Conservation (phyloP, 2,113 vertebrate species). For the Jaculus jaculus region DNA sequence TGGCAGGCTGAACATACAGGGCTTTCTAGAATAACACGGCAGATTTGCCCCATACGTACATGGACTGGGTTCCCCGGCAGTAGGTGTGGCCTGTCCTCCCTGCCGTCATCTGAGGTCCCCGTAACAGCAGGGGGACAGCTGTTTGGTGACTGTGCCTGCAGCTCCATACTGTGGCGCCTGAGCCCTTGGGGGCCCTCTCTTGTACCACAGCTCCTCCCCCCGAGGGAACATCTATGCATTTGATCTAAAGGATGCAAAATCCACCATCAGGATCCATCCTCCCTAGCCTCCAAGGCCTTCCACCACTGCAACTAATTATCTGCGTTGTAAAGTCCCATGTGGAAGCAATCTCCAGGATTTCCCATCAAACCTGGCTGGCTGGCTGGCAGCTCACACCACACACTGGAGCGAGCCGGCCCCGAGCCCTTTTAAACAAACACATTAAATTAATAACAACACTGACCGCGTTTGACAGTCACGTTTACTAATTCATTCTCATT, state of each 20-base stretch:
- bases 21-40: not conserved
- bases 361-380: slow-evolving; percentile 46
- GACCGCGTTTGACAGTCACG: slow-evolving; percentile 60
- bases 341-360: slow-evolving; percentile 62
- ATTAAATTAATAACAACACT: slow-evolving; percentile 75
- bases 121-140: not conserved
- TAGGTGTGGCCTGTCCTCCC: not conserved
- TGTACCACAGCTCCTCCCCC: not conserved
- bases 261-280: slow-evolving; percentile 17
- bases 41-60: not conserved
- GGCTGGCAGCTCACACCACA: slow-evolving; percentile 17
- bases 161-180: not conserved
- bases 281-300: slow-evolving; percentile 46
- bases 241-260: slow-evolving; percentile 39
- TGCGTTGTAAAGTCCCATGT: slow-evolving; percentile 51
- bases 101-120: not conserved
- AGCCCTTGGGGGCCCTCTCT: not conserved
- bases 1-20: fast-evolving
- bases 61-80: not conserved
- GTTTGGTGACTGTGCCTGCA: not conserved
- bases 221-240: not conserved
- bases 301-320: slow-evolving; percentile 53
- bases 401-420: slow-evolving; percentile 39
- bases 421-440: slow-evolving; percentile 70
- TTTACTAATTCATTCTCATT: slow-evolving; percentile 71